A percentile compares a stretch with the other conserved stretches of the same genome.
Evolutionary conservation across 35 echinoderm and acorn worm species (phyloP).

Genomic region (Nesometra sesokonis): DNA sequence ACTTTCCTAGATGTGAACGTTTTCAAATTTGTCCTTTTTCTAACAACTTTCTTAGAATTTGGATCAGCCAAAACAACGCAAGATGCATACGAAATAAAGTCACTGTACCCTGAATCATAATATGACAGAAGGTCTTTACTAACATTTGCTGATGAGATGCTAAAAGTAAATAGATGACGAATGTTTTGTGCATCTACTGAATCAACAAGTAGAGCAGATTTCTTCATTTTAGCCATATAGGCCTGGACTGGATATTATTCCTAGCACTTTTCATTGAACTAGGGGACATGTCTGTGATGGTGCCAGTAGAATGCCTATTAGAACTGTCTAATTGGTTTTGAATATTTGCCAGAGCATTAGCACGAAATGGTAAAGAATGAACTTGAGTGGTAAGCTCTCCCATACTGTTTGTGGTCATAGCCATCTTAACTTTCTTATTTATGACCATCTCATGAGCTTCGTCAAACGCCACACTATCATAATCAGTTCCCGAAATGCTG

Average conservation of each 20-base stretch:
- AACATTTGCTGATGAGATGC: too few species aligned
- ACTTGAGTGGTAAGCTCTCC: background rate
- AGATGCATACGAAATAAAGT: background rate
- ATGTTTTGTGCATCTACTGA: too few species aligned
- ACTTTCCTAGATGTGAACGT: conserved; percentile 7
- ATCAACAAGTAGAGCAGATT: too few species aligned
- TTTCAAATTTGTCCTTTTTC: background rate
- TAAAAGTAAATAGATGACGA: too few species aligned
- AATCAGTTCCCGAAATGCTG: background rate
- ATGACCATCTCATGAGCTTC: conserved; percentile 27
- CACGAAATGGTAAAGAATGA: conserved; percentile 8
- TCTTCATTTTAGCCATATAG: too few species aligned
- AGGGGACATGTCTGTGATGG: too few species aligned
- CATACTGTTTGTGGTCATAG: conserved; percentile 10
- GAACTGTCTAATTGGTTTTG: too few species aligned
- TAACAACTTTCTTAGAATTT: background rate
- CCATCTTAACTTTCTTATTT: conserved; percentile 16
- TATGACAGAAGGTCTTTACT: conserved; percentile 1
- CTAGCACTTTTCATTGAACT: too few species aligned
- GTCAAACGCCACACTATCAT: conserved; percentile 5
- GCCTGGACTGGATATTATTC: too few species aligned
- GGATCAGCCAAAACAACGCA: conserved; percentile 3
- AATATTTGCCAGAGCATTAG: too few species aligned
- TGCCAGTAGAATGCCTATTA: too few species aligned
- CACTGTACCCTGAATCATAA: background rate